Percentiles rank a stretch among this genome's conserved stretches.
phyloP scores from a whole-genome alignment of 2,113 vertebrate species.

The Anser cygnoides region DNA sequence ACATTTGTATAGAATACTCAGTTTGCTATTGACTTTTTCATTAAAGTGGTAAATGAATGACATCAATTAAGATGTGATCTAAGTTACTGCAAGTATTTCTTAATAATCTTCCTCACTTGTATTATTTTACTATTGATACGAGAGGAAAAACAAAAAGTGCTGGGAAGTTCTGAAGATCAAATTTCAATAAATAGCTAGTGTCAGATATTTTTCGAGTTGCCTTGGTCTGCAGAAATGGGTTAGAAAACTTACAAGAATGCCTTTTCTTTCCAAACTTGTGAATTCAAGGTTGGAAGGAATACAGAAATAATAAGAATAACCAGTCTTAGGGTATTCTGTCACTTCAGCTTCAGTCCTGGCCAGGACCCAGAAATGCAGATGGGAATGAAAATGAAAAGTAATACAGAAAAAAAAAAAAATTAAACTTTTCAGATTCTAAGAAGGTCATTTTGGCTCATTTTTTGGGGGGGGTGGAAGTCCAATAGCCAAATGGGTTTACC shows the following conservation, averaged over 20 bases:
- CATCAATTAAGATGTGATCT: not conserved
- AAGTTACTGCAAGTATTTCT: not conserved
- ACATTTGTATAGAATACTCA: not conserved
- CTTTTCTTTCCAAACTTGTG: constrained; percentile 15
- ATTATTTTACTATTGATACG: not conserved
- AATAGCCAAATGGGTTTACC: not conserved
- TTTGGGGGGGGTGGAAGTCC: not conserved
- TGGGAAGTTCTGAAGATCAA: not conserved
- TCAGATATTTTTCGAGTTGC: constrained; percentile 14
- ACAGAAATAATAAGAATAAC: constrained; percentile 48
- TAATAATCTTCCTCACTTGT: not conserved
- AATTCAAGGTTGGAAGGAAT: constrained; percentile 36
- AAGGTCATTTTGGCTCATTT: not conserved
- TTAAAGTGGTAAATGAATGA: not conserved
- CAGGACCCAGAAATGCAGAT: not conserved
- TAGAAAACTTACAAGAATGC: not conserved
- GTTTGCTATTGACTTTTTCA: not conserved
- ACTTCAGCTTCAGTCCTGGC: constrained; percentile 3
- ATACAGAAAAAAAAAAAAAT: not conserved
- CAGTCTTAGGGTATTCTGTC: not conserved
- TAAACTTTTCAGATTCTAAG: not conserved
- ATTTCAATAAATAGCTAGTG: not conserved
- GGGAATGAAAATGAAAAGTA: constrained; percentile 38
- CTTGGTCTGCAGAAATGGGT: not conserved
- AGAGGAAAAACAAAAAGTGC: not conserved